A percentile compares a stretch with the other conserved stretches of the same genome.
Evolutionary conservation across 2,797 vertebrate genomes (phyloP).

Genomic region (Prunella strophiata): DNA sequence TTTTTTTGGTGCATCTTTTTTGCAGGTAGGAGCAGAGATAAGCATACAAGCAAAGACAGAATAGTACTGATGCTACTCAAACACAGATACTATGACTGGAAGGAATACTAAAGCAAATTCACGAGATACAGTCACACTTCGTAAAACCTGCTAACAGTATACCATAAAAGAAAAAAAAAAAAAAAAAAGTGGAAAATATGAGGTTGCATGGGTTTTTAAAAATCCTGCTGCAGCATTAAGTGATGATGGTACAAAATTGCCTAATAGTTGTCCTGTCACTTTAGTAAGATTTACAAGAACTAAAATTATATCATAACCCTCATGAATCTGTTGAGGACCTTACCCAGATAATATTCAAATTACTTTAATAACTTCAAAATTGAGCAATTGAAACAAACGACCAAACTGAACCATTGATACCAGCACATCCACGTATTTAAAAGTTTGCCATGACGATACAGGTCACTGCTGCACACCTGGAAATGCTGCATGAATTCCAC

Average conservation of each 20-base stretch:
- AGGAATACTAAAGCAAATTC: neutral
- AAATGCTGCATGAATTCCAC: neutral
- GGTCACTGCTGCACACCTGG: neutral
- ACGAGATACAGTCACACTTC: neutral
- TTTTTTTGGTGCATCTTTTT: neutral
- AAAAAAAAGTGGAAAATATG: neutral
- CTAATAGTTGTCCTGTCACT: neutral
- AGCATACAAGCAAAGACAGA: neutral
- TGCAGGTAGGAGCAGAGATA: neutral
- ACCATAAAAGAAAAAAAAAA: neutral
- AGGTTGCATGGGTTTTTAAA: neutral
- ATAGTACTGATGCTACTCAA: neutral
- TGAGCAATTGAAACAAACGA: neutral
- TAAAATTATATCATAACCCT: neutral
- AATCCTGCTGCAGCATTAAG: neutral
- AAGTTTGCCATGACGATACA: slow-evolving; percentile 30
- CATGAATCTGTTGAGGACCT: neutral
- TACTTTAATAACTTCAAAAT: neutral
- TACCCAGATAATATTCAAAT: neutral
- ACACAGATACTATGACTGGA: neutral
- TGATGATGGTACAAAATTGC: neutral
- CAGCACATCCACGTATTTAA: neutral
- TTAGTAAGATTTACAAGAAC: neutral
- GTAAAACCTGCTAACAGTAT: neutral
- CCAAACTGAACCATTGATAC: rapidly evolving